Evolutionary conservation across 2,888 invertebrate genomes (phyloP).

Genomic region (Leptinotarsa rubiginosa): DNA sequence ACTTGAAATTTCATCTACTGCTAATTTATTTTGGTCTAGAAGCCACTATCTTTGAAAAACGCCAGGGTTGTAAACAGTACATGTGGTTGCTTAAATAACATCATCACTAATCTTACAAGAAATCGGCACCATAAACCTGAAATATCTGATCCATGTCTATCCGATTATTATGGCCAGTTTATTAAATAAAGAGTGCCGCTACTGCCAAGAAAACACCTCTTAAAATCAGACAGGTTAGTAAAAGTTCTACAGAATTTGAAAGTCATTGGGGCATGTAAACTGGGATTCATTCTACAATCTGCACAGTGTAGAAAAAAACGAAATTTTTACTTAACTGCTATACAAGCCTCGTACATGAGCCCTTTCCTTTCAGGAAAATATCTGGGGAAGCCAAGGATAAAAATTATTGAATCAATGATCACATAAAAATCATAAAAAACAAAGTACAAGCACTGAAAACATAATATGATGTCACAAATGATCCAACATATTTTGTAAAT

Average conservation of each 20-base stretch:
- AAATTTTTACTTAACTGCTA: background rate
- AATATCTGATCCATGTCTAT: constrained; percentile 2
- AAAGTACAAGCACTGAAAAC: constrained; percentile 7
- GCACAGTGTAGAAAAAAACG: background rate
- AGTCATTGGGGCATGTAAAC: background rate
- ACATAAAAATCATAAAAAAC: background rate
- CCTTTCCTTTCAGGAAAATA: background rate
- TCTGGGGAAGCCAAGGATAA: background rate
- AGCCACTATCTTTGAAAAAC: constrained; percentile 16
- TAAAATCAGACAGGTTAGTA: background rate
- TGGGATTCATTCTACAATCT: background rate
- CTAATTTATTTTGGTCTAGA: constrained; percentile 2
- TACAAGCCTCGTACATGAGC: constrained; percentile 1
- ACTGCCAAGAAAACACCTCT: constrained; percentile 9
- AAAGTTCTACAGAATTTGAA: background rate
- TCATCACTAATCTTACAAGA: constrained; percentile 3
- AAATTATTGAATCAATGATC: constrained; percentile 1
- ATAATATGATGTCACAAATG: constrained; percentile 19
- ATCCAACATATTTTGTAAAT: no score
- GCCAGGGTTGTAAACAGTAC: constrained; percentile 10
- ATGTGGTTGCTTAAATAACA: constrained; percentile 5
- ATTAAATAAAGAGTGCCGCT: background rate
- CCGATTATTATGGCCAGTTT: constrained; percentile 8
- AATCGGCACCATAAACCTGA: background rate
- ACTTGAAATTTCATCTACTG: background rate